These are phyloP conservation scores for Equus quagga DNA, from an alignment of 2,113 vertebrate species.

Conservation along the genomic window DNA sequence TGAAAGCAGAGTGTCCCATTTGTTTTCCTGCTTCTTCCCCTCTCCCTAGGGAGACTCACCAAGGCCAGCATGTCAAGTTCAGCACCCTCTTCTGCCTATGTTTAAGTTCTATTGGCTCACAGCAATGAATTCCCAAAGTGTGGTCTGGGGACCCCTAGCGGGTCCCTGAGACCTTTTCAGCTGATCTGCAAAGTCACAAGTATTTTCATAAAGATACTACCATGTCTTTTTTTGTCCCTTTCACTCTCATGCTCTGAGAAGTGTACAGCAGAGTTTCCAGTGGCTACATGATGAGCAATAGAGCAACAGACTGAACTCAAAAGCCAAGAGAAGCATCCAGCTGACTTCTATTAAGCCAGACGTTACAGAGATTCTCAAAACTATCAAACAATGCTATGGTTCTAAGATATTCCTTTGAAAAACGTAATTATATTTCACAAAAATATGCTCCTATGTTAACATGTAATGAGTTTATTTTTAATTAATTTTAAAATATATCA, in stretches of 20 bases:
- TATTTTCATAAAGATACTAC: background rate
- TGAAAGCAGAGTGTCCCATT: background rate
- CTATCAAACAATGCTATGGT: background rate
- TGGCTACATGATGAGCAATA: background rate
- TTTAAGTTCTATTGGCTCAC: background rate
- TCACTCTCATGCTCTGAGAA: background rate
- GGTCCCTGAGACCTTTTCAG: background rate
- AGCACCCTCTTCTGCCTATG: background rate
- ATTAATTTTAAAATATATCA: constrained; percentile 2
- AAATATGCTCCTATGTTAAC: constrained; percentile 10
- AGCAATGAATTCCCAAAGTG: background rate
- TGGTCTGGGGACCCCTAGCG: background rate
- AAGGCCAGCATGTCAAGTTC: background rate
- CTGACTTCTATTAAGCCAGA: constrained; percentile 1
- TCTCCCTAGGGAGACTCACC: background rate
- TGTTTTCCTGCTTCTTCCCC: background rate
- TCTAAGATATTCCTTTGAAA: constrained; percentile 55
- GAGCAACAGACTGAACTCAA: background rate
- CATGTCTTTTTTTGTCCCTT: background rate
- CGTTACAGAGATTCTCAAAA: constrained; percentile 38
- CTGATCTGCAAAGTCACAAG: constrained; percentile 2
- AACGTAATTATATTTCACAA: constrained; percentile 38
- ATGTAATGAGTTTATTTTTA: background rate
- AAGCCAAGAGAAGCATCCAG: background rate
- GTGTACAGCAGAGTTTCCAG: background rate